Evolutionary conservation across 2,888 invertebrate species (phyloP).

Genomic region (Trichopoda pennipes): DNA sequence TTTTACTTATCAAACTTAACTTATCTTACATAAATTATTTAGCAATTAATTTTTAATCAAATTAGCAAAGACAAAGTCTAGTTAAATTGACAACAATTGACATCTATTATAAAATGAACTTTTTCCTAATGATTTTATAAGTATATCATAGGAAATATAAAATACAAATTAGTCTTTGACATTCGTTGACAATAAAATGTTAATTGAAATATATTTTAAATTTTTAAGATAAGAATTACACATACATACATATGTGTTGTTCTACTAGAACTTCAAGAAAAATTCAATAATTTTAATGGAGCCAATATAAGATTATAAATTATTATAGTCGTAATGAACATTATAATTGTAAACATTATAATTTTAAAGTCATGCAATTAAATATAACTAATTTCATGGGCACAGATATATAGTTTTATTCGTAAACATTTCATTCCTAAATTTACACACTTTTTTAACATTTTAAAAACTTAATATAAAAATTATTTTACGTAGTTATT

Average conservation of each 20-base stretch:
- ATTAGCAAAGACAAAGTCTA: conserved; percentile 16
- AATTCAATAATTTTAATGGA: neutral
- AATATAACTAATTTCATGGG: no score
- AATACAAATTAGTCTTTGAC: conserved; percentile 65
- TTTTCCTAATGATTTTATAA: conserved; percentile 41
- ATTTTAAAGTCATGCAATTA: no score
- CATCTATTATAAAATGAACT: conserved; percentile 11
- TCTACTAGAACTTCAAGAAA: conserved; percentile 6
- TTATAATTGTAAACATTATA: no score
- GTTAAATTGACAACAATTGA: conserved; percentile 37
- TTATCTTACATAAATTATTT: neutral
- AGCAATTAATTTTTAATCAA: conserved; percentile 23
- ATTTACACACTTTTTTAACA: no score
- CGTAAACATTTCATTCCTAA: no score
- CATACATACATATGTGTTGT: neutral
- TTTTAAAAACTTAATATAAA: no score
- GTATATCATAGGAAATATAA: conserved; percentile 45
- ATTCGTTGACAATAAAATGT: conserved; percentile 62
- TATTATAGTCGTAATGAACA: no score
- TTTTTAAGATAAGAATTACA: conserved; percentile 28
- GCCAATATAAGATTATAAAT: neutral
- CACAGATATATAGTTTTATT: no score
- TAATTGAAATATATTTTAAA: conserved; percentile 49
- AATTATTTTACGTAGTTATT: no score
- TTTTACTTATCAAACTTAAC: conserved; percentile 1